Base-by-base conservation (phyloP, 2,797 vertebrate genomes). In the Tenualosa ilisha region DNA sequence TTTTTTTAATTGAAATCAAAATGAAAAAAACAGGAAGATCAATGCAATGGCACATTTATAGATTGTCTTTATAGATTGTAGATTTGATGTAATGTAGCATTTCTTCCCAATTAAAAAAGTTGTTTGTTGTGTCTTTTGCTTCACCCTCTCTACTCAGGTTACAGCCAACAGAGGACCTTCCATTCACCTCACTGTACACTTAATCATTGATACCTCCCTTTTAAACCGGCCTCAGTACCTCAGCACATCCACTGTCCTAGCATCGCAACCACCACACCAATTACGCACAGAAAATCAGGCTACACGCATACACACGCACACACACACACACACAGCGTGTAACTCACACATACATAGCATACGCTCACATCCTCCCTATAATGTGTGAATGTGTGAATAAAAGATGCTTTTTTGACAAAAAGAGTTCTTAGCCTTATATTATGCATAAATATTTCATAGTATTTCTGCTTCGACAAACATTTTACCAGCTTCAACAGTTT, bases 141-240 rank as follows among this genome's bases (percentile, higher is more conserved):
- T 46, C 12, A 11, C 12, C 83, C 81, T 86, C 1, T 90, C 43
- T 61, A 89, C 82, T 13, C 88, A 99, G 98, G 98, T 94, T 99
- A 83, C 98, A 99, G 86, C 97, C 98, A 2, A 97, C 96, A 7
- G 93, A 96, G 0, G 96, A 97, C 82, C 94, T 99, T 63, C 96
- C 98, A 6, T 99, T 99, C 83, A 96, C 96, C 0, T 59, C 88
- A 0, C 96, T 99, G 87, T 99, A 96, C 82, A 94, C 90, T 26
- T 94, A 85, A 93, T 46, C 5, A 79, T 79, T 20, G 31, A 15
- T 17, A 75, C 31, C 4, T 40, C 20, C 13, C 68, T 75, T 31
- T 75, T 20, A 75, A 6, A 40, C 12, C 72, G 6, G 22, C 40
- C 40, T 79, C 72, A 79, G 72, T 46, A 20, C 37, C 20, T 7